phyloP scores from a whole-genome alignment of 2,113 vertebrate genomes.

The Macaca mulatta region DNA sequence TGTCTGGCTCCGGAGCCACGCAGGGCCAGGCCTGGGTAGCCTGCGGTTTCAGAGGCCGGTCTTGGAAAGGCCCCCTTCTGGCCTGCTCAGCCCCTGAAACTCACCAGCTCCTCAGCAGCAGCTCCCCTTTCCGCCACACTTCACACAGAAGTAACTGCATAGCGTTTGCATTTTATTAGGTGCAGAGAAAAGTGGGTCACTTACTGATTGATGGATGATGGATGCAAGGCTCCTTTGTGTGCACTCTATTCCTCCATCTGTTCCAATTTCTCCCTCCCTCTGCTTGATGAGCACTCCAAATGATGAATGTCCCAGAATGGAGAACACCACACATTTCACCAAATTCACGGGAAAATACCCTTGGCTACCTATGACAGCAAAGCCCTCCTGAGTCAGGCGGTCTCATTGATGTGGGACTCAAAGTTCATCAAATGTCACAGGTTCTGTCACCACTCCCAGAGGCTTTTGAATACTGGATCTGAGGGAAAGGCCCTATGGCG shows the following conservation, averaged over 20 bases:
- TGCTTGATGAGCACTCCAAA: not conserved
- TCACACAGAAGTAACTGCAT: not conserved
- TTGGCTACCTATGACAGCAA: not conserved
- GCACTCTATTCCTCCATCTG: not conserved
- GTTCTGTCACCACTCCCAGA: not conserved
- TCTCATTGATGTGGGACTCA: not conserved
- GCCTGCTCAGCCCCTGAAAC: not conserved
- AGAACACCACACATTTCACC: not conserved
- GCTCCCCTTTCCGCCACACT: not conserved
- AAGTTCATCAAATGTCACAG: not conserved
- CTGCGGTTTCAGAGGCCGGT: no score
- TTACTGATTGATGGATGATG: not conserved
- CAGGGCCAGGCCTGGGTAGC: no score
- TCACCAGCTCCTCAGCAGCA: no score
- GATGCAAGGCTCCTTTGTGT: not conserved
- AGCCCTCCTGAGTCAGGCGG: not conserved
- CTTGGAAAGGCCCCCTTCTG: not conserved
- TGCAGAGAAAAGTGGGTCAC: not conserved
- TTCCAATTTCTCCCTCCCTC: not conserved
- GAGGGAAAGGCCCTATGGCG: not conserved
- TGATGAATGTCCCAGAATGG: not conserved
- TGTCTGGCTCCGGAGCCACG: no score
- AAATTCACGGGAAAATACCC: not conserved
- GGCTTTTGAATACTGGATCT: not conserved
- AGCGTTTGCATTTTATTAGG: not conserved